Percentiles rank a stretch among this genome's conserved stretches.
Evolutionary conservation across 2,888 invertebrate species (phyloP).

Genomic region (Lycocerus yunnanus): DNA sequence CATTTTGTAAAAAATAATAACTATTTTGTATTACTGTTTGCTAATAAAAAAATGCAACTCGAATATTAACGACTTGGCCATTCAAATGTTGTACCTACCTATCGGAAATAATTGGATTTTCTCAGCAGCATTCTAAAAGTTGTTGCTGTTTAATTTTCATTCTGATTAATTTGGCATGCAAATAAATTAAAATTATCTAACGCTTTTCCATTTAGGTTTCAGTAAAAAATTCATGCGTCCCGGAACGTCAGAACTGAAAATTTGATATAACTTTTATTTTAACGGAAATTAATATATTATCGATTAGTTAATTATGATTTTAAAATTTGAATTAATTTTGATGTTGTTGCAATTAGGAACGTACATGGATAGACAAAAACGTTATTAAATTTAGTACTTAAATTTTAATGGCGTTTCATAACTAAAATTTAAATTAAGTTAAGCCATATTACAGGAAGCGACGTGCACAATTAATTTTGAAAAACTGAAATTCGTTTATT

Average conservation of each 20-base stretch:
- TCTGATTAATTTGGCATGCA: not conserved
- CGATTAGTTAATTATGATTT: not conserved
- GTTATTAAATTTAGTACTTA: not conserved
- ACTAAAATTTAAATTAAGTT: not conserved
- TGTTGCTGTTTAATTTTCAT: not conserved
- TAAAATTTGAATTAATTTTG: not conserved
- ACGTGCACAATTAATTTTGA: not conserved
- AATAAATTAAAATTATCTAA: not conserved
- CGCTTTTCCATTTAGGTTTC: not conserved
- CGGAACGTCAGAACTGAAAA: too few species aligned
- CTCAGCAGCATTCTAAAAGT: not conserved
- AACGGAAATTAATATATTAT: not conserved
- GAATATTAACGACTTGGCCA: not conserved
- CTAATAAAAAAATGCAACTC: not conserved
- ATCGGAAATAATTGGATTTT: not conserved
- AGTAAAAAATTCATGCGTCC: not conserved
- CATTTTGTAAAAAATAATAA: not conserved
- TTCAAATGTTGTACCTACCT: not conserved
- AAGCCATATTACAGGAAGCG: not conserved
- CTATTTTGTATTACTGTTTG: not conserved
- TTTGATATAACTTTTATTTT: not conserved
- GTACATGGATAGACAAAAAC: not conserved
- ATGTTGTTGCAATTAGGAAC: too few species aligned
- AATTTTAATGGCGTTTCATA: not conserved
- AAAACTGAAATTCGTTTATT: not conserved